Base-by-base conservation (phyloP, 2,113 vertebrate species). In the Leptobrachium leishanense region DNA sequence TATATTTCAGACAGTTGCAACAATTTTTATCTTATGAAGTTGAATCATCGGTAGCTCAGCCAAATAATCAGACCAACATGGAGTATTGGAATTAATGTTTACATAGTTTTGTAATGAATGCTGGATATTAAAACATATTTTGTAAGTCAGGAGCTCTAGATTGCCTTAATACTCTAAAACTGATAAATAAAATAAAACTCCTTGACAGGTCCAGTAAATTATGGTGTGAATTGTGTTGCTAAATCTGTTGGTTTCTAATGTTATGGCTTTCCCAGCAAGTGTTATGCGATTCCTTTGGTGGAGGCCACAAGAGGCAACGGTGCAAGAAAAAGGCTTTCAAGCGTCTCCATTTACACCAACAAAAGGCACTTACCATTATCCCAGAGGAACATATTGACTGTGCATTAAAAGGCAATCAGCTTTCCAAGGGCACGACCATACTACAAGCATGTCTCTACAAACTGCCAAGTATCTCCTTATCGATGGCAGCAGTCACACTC, bases 371-470 rank as follows among this genome's bases (percentile, higher is more conserved):
- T 63, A 74, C 71, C 43, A 59, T 59, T 54, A 31, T 81, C 78
- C 65, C 78, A 9, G 31, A 68, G 72, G 72, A 81, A 4, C 43
- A n/a, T 54, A 74, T 43, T 68, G 71, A 46, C 43, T 57, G 71
- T 62, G 67, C 78, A 68, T 74, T 81, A 81, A 81, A 74, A 74
- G 73, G 78, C 72, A 81, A 63, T 74, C 43, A 71, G 54, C 20
- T 74, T 81, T 81, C 65, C 78, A 81, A 81, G 78, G 78, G 71
- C 71, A 81, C 68, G 72, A 74, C 72, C 78, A 81, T 62, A 8
- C 71, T 41, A 74, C 64, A 74, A 63, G 40, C 77, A 73, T 67
- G 54, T 70, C 57, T 74, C 20, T 80, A 64, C 40, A 74, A 74
- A 68, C 72, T 68, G 54, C 65, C 67, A 68, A 62, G 54, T 72